Evolutionary conservation across 2,888 invertebrate species (phyloP).

Genomic region (Acrobasis suavella): DNA sequence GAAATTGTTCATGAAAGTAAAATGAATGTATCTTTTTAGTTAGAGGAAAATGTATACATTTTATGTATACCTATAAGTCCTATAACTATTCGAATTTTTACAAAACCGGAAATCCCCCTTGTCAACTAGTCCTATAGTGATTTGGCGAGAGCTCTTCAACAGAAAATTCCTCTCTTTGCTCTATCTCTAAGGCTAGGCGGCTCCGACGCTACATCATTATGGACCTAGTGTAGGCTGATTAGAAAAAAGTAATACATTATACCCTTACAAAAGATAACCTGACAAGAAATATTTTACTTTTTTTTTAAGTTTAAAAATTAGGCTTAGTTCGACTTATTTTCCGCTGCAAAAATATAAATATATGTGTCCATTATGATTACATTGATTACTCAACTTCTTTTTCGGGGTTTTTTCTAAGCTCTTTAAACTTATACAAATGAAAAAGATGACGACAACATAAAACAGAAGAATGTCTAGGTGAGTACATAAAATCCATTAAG

Average conservation of each 20-base stretch:
- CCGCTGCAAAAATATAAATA: too few relatives aligned
- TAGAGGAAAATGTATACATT: background rate
- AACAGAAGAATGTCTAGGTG: background rate
- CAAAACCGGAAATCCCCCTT: background rate
- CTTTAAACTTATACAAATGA: too few relatives aligned
- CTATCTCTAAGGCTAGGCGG: background rate
- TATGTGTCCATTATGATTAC: too few relatives aligned
- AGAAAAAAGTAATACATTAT: background rate
- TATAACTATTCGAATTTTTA: background rate
- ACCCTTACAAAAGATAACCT: too few relatives aligned
- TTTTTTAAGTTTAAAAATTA: too few relatives aligned
- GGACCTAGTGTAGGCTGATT: background rate
- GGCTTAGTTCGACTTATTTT: too few relatives aligned
- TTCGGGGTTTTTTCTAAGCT: too few relatives aligned
- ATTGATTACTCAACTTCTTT: too few relatives aligned
- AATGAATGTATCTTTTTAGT: background rate
- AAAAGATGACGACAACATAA: background rate
- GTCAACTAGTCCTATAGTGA: background rate
- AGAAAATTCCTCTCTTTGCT: background rate
- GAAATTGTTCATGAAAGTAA: too few relatives aligned
- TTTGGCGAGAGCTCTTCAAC: background rate
- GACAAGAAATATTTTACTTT: too few relatives aligned
- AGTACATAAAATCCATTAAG: background rate
- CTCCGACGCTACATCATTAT: background rate
- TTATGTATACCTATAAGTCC: background rate